Evolutionary conservation across 2,888 invertebrate species (phyloP).

Genomic region (Heteromurus nitidus): DNA sequence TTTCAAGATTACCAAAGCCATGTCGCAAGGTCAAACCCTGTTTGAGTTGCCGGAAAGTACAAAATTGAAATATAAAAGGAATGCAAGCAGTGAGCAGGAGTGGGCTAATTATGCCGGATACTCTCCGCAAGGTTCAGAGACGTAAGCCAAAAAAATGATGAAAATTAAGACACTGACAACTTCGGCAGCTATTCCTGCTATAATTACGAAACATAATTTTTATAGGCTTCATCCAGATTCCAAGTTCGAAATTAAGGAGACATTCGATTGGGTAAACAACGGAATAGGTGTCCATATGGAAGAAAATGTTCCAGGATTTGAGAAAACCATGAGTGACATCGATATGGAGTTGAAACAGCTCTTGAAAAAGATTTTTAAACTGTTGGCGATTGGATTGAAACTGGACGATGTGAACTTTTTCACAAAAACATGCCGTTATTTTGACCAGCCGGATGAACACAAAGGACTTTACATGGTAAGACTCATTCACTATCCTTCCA

Average conservation of each 20-base stretch:
- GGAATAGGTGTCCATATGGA: constrained; percentile 16
- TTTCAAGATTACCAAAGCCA: constrained; percentile 23
- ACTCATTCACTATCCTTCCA: constrained; percentile 51
- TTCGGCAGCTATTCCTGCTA: not conserved
- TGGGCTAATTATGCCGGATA: constrained; percentile 28
- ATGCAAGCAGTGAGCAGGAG: not conserved
- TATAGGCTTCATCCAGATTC: constrained; percentile 14
- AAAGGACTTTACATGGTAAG: constrained; percentile 30
- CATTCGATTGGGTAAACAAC: constrained; percentile 36
- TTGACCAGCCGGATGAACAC: constrained; percentile 16
- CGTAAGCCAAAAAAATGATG: constrained; percentile 15
- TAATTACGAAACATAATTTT: not conserved
- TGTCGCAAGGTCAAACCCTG: constrained; percentile 16
- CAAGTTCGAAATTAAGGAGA: constrained; percentile 41
- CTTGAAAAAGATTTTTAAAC: constrained; percentile 48
- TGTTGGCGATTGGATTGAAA: constrained; percentile 49
- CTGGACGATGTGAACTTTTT: constrained; percentile 50
- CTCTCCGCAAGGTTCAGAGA: constrained; percentile 23
- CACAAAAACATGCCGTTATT: constrained; percentile 27
- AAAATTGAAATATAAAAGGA: constrained; percentile 45
- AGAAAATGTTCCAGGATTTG: constrained; percentile 43
- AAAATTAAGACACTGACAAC: not conserved
- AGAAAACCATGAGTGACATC: constrained; percentile 7
- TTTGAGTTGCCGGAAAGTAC: constrained; percentile 29
- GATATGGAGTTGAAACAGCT: constrained; percentile 33